phyloP scores from a whole-genome alignment of 2,113 vertebrate genomes.

The Caranx melampygus region DNA sequence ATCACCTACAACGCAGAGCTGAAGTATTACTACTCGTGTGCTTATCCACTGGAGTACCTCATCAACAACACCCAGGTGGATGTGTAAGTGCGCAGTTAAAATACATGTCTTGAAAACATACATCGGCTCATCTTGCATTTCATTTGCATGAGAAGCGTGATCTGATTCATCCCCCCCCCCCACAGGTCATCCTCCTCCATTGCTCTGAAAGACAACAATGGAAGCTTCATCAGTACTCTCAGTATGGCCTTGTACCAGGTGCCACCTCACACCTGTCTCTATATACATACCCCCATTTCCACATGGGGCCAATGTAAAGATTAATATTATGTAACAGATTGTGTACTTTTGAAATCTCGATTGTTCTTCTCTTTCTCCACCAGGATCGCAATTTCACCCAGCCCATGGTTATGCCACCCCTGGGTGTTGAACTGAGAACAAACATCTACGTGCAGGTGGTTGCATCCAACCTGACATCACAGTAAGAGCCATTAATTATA shows the following conservation, averaged over 20 bases:
- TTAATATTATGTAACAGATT: slow-evolving; percentile 4
- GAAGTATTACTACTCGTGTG: slow-evolving; percentile 82
- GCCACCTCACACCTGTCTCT: slow-evolving; percentile 1
- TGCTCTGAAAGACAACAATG: slow-evolving; percentile 81
- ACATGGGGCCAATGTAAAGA: background rate
- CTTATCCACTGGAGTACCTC: slow-evolving; percentile 82
- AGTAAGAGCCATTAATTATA: slow-evolving; percentile 69
- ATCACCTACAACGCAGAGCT: slow-evolving; percentile 81
- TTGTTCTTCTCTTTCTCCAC: slow-evolving; percentile 12
- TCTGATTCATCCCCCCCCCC: slow-evolving; percentile 1
- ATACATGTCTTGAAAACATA: background rate
- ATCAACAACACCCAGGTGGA: slow-evolving; percentile 82
- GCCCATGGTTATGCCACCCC: slow-evolving; percentile 68
- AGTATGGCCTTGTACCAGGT: slow-evolving; percentile 77
- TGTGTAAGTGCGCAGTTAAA: slow-evolving; percentile 70
- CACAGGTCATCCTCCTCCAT: slow-evolving; percentile 79
- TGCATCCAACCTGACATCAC: slow-evolving; percentile 79
- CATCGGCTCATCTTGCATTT: background rate
- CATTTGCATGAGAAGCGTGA: background rate
- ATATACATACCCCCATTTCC: background rate
- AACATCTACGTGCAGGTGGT: slow-evolving; percentile 75
- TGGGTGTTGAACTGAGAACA: slow-evolving; percentile 76
- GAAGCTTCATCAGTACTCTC: slow-evolving; percentile 82
- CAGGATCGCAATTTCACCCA: slow-evolving; percentile 76
- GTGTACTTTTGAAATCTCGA: background rate